Evolutionary conservation across 2,113 vertebrate species (phyloP).

Genomic region (Tinamus guttatus): DNA sequence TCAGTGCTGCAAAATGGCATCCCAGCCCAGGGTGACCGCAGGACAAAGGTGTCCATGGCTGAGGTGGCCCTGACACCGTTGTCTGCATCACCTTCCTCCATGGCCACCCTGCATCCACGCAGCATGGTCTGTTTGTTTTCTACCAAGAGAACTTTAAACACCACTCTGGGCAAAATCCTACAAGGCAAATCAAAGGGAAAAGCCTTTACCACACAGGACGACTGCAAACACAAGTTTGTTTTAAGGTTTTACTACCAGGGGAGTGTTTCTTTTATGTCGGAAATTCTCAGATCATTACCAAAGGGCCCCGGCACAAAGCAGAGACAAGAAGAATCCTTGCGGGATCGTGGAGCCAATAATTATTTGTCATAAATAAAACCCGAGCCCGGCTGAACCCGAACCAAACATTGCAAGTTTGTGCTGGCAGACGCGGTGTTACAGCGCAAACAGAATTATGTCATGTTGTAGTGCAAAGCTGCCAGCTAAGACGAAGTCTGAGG

Average conservation of each 20-base stretch:
- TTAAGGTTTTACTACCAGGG: neutral
- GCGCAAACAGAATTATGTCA: conserved; percentile 19
- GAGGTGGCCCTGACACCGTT: neutral
- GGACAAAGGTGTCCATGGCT: neutral
- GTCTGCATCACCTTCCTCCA: too few relatives aligned
- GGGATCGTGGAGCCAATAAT: conserved; percentile 4
- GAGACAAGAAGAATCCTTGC: neutral
- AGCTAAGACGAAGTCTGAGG: neutral
- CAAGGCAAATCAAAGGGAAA: neutral
- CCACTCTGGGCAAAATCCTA: neutral
- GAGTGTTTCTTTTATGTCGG: neutral
- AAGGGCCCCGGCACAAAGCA: neutral
- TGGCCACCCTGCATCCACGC: neutral
- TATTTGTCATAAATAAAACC: conserved; percentile 40
- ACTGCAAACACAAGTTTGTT: neutral
- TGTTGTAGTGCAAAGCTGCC: neutral
- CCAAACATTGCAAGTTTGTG: conserved; percentile 23
- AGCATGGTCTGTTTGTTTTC: neutral
- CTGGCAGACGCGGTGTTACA: conserved; percentile 32
- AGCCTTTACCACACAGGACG: neutral
- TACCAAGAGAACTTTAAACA: neutral
- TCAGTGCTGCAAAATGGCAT: neutral
- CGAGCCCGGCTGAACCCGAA: neutral
- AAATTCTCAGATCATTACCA: neutral
- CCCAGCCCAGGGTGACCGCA: neutral